Evolutionary conservation across 2,797 vertebrate species (phyloP), one percentile per base, ranked within the genome.

Genomic region (Antrozous pallidus): DNA sequence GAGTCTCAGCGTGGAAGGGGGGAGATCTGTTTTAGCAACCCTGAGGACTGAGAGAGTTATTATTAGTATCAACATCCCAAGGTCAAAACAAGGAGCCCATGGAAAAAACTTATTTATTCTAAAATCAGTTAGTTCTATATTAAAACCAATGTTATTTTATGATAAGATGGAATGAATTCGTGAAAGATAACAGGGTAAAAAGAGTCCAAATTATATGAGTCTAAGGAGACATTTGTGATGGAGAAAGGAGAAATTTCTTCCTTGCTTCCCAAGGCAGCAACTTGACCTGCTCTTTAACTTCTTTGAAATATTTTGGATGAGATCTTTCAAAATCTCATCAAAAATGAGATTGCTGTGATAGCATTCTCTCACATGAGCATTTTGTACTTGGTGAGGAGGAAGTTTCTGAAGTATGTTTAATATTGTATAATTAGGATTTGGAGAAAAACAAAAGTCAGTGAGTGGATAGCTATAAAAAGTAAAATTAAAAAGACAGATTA

Each of bases 81-180:
- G 51, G 63, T 78, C 54, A 83, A 79, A 75, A 45, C 8, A 86
- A 33, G 51, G 14, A 89, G 24, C 12, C 31, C 63, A 26, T 82
- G 61, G 88, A 93, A 87, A 88, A 82, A 77, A 90, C 49, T 74
- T 81, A 47, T 82, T 91, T 88, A 86, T 85, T 82, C 77, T 79
- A 89, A 96, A 91, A 77, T 75, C 65, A 70, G 54, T 90, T 65
- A 58, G 63, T 33, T 58, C 40, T 84, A 36, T 38, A 88, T 74
- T 90, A 89, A 82, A 13, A 38, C 12, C 90, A 90, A 74, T 83
- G 24, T 47, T 63, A 38, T 91, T 85, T 61, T 85, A 31, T 24
- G 20, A 31, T 42, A 95, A 91, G 58, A 82, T 71, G 31, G 28
- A 88, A 79, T 38, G 36, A 88, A 85, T 61, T 67, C 24, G 6